Evolutionary conservation across 2,113 vertebrate species (phyloP).

Genomic region (Periophthalmus modestus): DNA sequence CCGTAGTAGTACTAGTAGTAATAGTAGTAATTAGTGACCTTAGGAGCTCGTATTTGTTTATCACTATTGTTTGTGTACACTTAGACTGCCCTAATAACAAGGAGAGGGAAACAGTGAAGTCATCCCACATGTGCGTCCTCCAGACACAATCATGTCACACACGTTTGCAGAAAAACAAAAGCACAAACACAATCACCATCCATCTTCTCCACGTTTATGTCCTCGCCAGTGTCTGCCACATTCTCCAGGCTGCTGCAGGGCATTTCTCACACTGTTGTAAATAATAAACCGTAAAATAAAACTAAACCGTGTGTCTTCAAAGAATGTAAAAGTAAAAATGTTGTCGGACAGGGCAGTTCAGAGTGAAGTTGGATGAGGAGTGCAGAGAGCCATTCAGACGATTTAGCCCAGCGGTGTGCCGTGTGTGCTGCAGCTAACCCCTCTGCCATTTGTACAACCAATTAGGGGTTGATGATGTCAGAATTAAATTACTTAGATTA

Average conservation of each 20-base stretch:
- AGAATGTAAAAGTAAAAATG: neutral
- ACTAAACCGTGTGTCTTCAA: neutral
- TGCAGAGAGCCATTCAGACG: neutral
- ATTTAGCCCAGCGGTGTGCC: neutral
- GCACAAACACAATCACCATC: neutral
- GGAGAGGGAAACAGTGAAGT: constrained; percentile 58
- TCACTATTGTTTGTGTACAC: neutral
- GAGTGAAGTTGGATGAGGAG: neutral
- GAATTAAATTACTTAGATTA: too few species aligned
- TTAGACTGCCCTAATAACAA: constrained; percentile 28
- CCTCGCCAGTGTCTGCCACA: constrained; percentile 5
- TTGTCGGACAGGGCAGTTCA: neutral
- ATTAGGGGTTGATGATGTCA: too few species aligned
- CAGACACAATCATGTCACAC: constrained; percentile 29
- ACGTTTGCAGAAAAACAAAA: constrained; percentile 21
- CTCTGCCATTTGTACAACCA: too few species aligned
- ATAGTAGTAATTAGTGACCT: neutral
- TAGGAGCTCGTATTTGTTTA: neutral
- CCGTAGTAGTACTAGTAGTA: neutral
- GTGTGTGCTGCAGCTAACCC: neutral
- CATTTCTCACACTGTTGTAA: constrained; percentile 3
- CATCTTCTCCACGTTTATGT: neutral
- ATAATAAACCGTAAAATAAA: neutral
- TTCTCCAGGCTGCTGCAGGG: neutral
- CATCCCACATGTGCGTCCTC: constrained; percentile 60